Evolutionary conservation across 2,797 vertebrate genomes (phyloP).

Genomic region (Rhinichthys osculus): DNA sequence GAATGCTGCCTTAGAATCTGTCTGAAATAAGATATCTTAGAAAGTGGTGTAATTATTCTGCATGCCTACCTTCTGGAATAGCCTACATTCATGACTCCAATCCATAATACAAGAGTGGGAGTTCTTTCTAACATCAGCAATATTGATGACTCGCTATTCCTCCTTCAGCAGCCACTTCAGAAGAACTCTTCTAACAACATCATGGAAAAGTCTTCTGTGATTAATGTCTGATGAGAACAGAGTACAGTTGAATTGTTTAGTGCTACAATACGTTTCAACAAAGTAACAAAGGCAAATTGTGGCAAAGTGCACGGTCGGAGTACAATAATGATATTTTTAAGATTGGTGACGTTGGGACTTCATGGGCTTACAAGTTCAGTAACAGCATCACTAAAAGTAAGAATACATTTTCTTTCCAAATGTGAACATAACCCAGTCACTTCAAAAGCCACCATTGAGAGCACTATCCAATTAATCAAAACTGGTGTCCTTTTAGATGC

Average conservation of each 20-base stretch:
- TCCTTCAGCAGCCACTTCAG: slow-evolving; percentile 66
- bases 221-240: slow-evolving; percentile 6
- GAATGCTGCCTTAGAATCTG: neutral
- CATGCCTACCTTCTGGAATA: neutral
- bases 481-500: slow-evolving; percentile 34
- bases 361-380: slow-evolving; percentile 38
- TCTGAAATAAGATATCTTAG: neutral
- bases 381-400: slow-evolving; percentile 32
- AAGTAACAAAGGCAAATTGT: slow-evolving; percentile 27
- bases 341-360: slow-evolving; percentile 23
- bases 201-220: neutral
- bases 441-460: slow-evolving; percentile 37
- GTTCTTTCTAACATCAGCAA: slow-evolving; percentile 17
- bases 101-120: neutral
- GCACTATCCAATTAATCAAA: slow-evolving; percentile 5
- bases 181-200: neutral
- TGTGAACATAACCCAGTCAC: slow-evolving; percentile 36
- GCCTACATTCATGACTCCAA: neutral
- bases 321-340: neutral
- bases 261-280: slow-evolving; percentile 12
- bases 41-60: neutral
- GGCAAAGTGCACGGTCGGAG: neutral
- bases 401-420: slow-evolving; percentile 40
- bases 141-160: slow-evolving; percentile 15
- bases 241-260: slow-evolving; percentile 10